Evolutionary conservation across 2,797 vertebrate species (phyloP), one percentile per base, ranked within the genome.

Genomic region (Melanogrammus aeglefinus): DNA sequence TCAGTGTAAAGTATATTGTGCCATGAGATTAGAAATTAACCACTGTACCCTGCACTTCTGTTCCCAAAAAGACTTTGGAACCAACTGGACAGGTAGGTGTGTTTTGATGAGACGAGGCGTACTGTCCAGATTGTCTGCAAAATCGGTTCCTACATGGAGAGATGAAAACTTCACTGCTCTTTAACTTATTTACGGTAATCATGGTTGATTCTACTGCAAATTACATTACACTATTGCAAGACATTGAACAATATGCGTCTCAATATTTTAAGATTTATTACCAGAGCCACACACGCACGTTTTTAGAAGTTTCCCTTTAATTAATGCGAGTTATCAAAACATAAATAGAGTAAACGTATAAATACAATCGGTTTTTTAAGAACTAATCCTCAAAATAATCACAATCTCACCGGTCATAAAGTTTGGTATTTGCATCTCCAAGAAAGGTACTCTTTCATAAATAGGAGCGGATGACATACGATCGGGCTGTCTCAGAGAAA

Each of bases 31-130:
- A 18, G 14, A 73, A 16, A 12, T n/a, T 0, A 36, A 73, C 1
- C 69, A 39, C 16, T 76, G 78, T 87, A 95, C 93, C 88, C 72
- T 88, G 86, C 91, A 78, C 78, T 88, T 90, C 70, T 93, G 84
- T 77, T 94, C 92, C 91, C 89, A 94, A 84, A 94, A 94, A 6
- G 91, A 92, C 70, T 90, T 91, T 18, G 92, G 94, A 3, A 94
- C 31, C 35, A 94, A 79, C 86, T 94, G 92, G 72, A 92, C 82
- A 3, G 93, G 93, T 1, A 93, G 87, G 80, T 94, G 93, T 69
- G 91, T 92, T 87, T 94, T 94, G 66, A 94, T 94, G 69, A 94
- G 87, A 41, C 92, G 91, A 76, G 93, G 94, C 72, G 80, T 86
- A 5, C 92, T 91, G 14, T 83, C 27, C 27, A 94, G 87, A 0